A percentile compares a stretch with the other conserved stretches of the same genome.
Conservation (phyloP, 2,888 invertebrate genomes). For the Rotaria macrura region DNA sequence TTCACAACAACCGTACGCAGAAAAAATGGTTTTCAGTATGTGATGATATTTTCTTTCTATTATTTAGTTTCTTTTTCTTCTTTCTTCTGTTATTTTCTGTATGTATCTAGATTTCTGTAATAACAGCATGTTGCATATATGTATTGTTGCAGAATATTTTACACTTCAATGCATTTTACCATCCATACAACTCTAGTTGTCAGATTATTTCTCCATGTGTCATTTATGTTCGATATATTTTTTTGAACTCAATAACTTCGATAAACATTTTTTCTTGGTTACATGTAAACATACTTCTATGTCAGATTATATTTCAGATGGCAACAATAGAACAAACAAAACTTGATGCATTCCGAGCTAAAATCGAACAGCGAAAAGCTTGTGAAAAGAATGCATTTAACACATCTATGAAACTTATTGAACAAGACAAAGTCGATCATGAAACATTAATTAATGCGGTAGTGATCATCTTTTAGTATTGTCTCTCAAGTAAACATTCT, state of each 20-base stretch:
- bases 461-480: background rate
- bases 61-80: no score
- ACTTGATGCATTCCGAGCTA: background rate
- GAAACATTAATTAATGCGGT: background rate
- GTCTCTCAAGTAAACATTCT: background rate
- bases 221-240: background rate
- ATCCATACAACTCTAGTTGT: background rate
- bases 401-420: background rate
- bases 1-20: conserved; percentile 54
- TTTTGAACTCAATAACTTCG: background rate
- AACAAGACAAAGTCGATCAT: background rate
- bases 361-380: background rate
- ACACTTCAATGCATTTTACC: background rate
- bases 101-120: background rate
- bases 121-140: background rate
- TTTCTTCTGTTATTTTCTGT: background rate
- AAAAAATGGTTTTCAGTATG: background rate
- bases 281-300: background rate
- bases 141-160: background rate
- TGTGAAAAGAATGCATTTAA: background rate
- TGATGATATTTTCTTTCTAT: background rate
- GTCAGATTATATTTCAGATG: background rate
- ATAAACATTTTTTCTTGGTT: background rate
- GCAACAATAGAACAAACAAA: background rate
- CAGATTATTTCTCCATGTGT: background rate